phyloP scores from a whole-genome alignment of 2,113 vertebrate genomes.

The Bolborhynchus lineola region DNA sequence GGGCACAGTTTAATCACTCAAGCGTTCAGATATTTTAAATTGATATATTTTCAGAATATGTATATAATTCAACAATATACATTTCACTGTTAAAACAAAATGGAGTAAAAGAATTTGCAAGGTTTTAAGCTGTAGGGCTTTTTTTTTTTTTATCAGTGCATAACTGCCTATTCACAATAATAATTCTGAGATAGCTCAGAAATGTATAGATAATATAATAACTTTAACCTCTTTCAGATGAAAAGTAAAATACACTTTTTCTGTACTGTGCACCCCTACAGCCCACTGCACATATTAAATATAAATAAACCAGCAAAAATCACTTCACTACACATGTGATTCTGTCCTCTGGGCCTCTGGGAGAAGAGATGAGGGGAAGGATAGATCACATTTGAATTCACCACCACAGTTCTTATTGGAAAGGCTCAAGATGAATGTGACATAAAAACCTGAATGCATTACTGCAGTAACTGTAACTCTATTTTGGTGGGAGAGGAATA shows the following conservation, averaged over 20 bases:
- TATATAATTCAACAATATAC: neutral
- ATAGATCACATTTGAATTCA: constrained; percentile 17
- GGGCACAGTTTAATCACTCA: neutral
- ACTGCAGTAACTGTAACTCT: neutral
- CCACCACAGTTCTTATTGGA: neutral
- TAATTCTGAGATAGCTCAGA: neutral
- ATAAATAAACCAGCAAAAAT: constrained; percentile 33
- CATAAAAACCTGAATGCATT: constrained; percentile 25
- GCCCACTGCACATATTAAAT: neutral
- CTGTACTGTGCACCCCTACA: neutral
- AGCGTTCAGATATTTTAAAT: neutral
- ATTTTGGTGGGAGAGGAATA: neutral
- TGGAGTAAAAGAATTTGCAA: neutral
- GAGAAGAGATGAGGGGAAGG: neutral
- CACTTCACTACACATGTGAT: neutral
- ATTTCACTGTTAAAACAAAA: neutral
- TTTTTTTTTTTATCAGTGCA: neutral
- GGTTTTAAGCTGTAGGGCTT: neutral
- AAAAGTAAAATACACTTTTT: neutral
- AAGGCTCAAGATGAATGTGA: constrained; percentile 15
- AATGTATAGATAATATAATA: neutral
- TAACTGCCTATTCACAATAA: neutral
- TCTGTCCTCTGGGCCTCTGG: neutral
- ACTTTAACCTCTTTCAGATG: neutral
- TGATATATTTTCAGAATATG: neutral